Base-by-base conservation (phyloP, 2,797 vertebrate species). In the Gobionotothen gibberifrons region DNA sequence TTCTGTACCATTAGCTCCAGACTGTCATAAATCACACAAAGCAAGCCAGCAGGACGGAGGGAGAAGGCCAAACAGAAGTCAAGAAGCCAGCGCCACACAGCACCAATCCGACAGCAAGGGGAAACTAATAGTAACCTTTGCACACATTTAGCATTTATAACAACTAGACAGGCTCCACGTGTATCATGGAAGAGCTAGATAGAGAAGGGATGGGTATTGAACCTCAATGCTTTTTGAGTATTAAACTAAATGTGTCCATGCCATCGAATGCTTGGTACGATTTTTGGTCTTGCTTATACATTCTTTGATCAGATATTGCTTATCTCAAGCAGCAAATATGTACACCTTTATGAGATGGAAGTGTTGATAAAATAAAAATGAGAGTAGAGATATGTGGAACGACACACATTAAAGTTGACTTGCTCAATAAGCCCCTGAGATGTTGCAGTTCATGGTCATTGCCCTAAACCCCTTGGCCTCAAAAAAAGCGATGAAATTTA, bases 1-100 rank as follows among this genome's bases (percentile, higher is more conserved):
- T 92, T 93, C 89, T 91, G 91, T 83, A 89, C 91, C 91, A 93
- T 94, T 93, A 93, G 87, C 83, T 79, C 81, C 83, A 88, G 78
- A 87, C 77, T 79, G 83, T 84, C 86, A 92, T 93, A 87, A 90
- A 92, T 93, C 92, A 85, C 82, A 82, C 44, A 62, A 51, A 83
- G 77, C 60, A 78, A 79, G 81, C 63, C 74, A 26, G 80, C 79
- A 71, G 75, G 76, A 80, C 19, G 15, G 66, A 81, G 70, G 49
- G 61, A 86, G 74, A 85, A 90, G 87, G 89, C 80, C 89, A 88
- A 88, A 81, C 79, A 90, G 75, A 86, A 91, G 89, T 87, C 78
- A 90, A 74, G 86, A 87, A 89, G 89, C 77, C 76, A 74, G 59
- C 72, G 74, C 67, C 51, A 59, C 82, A 82, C 73, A 79, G 74